Evolutionary conservation across 2,113 vertebrate genomes (phyloP).

Genomic region (Oceanodroma tethys): DNA sequence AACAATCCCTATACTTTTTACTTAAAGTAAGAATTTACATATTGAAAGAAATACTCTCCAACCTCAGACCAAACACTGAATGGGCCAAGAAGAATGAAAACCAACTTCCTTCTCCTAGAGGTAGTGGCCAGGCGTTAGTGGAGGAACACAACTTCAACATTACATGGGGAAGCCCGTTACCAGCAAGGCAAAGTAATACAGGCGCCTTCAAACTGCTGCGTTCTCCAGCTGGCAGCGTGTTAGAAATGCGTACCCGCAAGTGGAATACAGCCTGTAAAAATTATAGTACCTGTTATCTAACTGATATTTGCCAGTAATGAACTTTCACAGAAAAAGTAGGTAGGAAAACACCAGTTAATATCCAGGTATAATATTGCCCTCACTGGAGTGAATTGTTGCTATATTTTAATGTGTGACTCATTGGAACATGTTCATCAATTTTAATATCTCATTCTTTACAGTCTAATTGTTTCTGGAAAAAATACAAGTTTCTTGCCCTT

Average conservation of each 20-base stretch:
- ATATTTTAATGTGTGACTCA: not conserved
- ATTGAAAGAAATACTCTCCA: not conserved
- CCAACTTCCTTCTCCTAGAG: not conserved
- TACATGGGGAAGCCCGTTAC: rapidly evolving
- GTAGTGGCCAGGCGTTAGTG: not conserved
- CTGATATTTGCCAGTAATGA: not conserved
- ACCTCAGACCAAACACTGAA: not conserved
- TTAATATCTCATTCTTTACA: not conserved
- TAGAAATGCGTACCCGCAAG: not conserved
- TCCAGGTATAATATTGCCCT: not conserved
- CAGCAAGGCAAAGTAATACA: not conserved
- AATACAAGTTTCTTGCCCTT: not conserved
- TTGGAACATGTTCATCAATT: too few species aligned
- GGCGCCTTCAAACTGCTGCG: not conserved
- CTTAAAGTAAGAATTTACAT: not conserved
- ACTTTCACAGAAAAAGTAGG: not conserved
- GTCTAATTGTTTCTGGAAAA: not conserved
- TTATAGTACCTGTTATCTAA: not conserved
- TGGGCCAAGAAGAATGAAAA: not conserved
- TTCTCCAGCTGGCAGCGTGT: not conserved
- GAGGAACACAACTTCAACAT: not conserved
- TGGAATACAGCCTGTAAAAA: not conserved
- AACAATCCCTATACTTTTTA: not conserved
- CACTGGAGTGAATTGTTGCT: not conserved
- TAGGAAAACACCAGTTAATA: not conserved